Conservation (phyloP, 2,888 invertebrate species). For the Listrodromus nycthemerus region DNA sequence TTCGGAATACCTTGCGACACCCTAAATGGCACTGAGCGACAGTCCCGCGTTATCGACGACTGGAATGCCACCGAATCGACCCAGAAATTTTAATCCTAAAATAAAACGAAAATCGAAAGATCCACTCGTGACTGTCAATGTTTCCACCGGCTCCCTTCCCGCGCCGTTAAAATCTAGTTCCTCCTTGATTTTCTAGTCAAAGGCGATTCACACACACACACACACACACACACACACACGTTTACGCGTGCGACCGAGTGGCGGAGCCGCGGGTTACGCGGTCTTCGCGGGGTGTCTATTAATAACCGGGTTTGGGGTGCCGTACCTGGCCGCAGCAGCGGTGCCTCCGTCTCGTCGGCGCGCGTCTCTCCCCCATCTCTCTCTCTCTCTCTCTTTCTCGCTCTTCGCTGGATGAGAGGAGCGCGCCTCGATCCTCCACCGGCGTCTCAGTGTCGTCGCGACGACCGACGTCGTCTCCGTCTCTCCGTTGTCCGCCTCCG, state of each 20-base stretch:
- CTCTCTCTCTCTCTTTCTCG: conserved; percentile 64
- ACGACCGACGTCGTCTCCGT: conserved; percentile 81
- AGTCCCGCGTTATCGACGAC: too few relatives aligned
- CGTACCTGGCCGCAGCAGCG: conserved; percentile 81
- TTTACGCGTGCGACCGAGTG: neutral
- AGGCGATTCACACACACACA: conserved; percentile 15
- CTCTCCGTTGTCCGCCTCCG: conserved; percentile 61
- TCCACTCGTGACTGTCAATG: neutral
- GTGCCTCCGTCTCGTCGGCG: conserved; percentile 66
- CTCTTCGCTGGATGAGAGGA: conserved; percentile 73
- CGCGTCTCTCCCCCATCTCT: conserved; percentile 63
- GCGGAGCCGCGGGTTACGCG: conserved; percentile 36
- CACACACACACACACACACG: neutral
- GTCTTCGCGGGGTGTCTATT: conserved; percentile 77
- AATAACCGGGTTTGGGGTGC: conserved; percentile 84
- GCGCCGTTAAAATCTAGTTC: conserved; percentile 80
- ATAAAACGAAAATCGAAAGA: neutral
- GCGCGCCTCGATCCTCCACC: conserved; percentile 78
- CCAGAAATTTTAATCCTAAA: too few relatives aligned
- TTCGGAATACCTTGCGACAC: too few relatives aligned
- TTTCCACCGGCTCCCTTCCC: conserved; percentile 73
- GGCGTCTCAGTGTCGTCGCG: conserved; percentile 84
- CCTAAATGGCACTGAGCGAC: too few relatives aligned
- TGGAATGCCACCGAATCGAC: too few relatives aligned
- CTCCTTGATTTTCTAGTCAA: conserved; percentile 57